Percentiles rank a stretch among this genome's conserved stretches.
Conservation (phyloP, 2,113 vertebrate genomes). For the Coracopsis vasa region DNA sequence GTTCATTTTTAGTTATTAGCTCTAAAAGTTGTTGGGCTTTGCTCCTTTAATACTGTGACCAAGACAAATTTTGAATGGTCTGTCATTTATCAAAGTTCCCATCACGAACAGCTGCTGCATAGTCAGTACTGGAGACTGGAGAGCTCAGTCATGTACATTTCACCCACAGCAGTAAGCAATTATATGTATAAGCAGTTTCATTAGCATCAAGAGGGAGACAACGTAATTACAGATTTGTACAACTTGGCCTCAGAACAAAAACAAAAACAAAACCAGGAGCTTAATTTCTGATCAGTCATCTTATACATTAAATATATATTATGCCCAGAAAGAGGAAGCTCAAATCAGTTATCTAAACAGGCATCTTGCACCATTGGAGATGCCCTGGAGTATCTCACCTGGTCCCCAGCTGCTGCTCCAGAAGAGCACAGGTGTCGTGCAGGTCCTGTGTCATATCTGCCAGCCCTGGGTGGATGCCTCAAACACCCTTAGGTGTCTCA, state of each 20-base stretch:
- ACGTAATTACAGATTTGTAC: background rate
- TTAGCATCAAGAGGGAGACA: slow-evolving; percentile 16
- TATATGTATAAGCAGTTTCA: background rate
- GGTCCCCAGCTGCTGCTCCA: slow-evolving; percentile 66
- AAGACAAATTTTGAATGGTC: slow-evolving; percentile 1
- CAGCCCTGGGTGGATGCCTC: slow-evolving; percentile 41
- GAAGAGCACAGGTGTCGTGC: slow-evolving; percentile 54
- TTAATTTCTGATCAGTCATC: background rate
- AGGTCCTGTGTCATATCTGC: slow-evolving; percentile 61
- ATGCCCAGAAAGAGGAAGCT: slow-evolving; percentile 8
- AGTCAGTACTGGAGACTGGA: background rate
- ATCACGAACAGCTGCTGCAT: slow-evolving; percentile 1
- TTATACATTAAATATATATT: background rate
- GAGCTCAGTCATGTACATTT: background rate
- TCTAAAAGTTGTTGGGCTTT: slow-evolving; percentile 9
- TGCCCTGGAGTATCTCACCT: slow-evolving; percentile 51
- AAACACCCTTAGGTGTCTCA: background rate
- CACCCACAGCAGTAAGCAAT: background rate
- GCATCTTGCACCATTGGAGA: background rate
- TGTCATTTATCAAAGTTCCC: slow-evolving; percentile 2
- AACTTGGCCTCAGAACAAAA: slow-evolving; percentile 30
- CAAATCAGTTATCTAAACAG: background rate
- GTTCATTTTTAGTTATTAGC: background rate
- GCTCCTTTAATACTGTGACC: background rate
- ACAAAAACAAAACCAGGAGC: slow-evolving; percentile 4